Conservation (phyloP, 2,113 vertebrate genomes). For the Acrocephalus kingi region DNA sequence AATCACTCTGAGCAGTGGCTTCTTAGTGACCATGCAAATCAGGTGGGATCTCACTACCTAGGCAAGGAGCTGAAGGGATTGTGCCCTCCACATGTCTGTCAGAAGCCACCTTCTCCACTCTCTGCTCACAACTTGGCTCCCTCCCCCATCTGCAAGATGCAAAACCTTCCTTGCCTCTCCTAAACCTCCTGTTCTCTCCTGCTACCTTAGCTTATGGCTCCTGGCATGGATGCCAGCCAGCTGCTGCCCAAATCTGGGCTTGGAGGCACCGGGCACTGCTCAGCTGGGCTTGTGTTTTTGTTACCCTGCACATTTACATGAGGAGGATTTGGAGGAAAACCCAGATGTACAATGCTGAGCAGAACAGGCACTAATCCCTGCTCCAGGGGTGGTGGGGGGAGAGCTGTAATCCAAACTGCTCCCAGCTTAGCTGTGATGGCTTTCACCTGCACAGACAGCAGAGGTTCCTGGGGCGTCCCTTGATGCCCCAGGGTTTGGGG, state of each 20-base stretch:
- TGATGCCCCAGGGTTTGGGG: neutral
- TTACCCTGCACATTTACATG: slow-evolving; percentile 10
- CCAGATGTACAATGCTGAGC: neutral
- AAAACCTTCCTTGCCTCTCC: neutral
- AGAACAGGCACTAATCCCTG: neutral
- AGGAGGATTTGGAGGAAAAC: slow-evolving; percentile 48
- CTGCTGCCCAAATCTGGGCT: slow-evolving; percentile 42
- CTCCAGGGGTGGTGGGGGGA: neutral
- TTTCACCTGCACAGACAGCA: neutral
- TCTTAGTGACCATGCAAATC: neutral
- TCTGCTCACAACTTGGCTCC: neutral
- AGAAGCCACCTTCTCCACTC: too few species aligned
- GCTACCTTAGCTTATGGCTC: slow-evolving; percentile 25
- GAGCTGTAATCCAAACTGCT: neutral
- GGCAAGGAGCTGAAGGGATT: accelerated
- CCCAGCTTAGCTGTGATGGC: neutral
- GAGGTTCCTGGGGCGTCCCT: neutral
- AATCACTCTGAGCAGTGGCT: neutral
- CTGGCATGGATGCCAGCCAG: neutral
- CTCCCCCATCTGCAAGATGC: neutral
- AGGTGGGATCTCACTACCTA: neutral
- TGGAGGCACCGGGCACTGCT: neutral
- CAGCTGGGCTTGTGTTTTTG: slow-evolving; percentile 27
- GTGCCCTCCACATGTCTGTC: neutral
- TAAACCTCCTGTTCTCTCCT: neutral